Base-by-base conservation (phyloP, 1,140 invertebrate genomes). In the Scaptomyza montana region DNA sequence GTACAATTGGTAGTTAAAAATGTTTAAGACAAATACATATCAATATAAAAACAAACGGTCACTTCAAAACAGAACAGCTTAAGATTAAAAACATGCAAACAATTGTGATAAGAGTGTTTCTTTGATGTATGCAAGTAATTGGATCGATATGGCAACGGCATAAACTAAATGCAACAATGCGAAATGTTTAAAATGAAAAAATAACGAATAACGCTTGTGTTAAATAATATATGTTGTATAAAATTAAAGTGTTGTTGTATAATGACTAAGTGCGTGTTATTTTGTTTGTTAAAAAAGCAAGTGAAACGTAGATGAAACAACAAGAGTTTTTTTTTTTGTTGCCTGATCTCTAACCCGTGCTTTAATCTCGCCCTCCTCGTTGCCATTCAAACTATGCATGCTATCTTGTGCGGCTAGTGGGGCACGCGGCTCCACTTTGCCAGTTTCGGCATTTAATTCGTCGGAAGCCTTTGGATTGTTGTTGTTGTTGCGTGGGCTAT, bases 301-400 rank as follows among this genome's bases (percentile, higher is more conserved):
- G 55, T 80, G 80, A 84, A 69, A 84, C 74, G 80, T 65, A 53
- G 51, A 80, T 85, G 80, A 77, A 74, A 84, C 76, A 77, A 85
- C 77, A 71, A 60, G 64, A 63, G 21, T 50, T 51, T 45, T 67
- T 25, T 51, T 66, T 16, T 28, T 57, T 51, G 51, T 59, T 65
- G 66, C 49, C 67, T 66, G 63, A 72, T 72, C 63, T 59, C 86
- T 89, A 78, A 89, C 85, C 85, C 85, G 84, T 80, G 80, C 54
- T 80, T 80, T 81, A 60, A 71, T 65, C 28, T 68, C 39, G 71
- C 46, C 53, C 33, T 87, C 78, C 43, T 79, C 81, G 59, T 50
- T 19, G 56, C 61, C 73, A 33, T 74, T 85, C 47, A 86, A 62
- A 50, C 82, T 87, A 54, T 87, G 59, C 75, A 86, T 76, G 63